phyloP scores from a whole-genome alignment of 1,140 invertebrate species.

The Archegozetes longisetosus region DNA sequence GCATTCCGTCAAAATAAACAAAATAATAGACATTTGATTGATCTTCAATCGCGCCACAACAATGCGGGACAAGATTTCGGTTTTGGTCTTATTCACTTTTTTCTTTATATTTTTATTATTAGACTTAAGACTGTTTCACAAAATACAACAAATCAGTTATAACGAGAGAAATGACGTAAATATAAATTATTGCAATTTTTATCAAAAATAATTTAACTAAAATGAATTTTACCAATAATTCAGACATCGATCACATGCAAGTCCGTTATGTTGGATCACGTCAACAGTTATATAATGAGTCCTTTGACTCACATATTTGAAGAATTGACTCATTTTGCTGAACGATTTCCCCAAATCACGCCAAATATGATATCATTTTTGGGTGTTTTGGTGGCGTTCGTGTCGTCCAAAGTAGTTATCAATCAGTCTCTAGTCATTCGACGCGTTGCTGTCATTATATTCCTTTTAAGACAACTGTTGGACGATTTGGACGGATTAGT shows the following conservation, averaged over 20 bases:
- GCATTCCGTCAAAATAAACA: background rate
- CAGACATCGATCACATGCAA: conserved; percentile 18
- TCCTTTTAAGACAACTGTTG: conserved; percentile 53
- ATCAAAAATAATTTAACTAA: too few species aligned
- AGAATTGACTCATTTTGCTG: background rate
- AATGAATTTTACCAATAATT: too few species aligned
- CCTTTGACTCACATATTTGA: conserved; percentile 20
- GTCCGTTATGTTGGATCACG: conserved; percentile 22
- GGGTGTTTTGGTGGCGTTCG: conserved; percentile 50
- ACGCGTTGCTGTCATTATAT: conserved; percentile 48
- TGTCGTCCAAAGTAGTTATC: conserved; percentile 47
- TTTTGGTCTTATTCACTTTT: background rate
- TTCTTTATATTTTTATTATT: background rate
- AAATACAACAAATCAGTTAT: background rate
- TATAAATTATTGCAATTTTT: too few species aligned
- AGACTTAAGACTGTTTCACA: background rate
- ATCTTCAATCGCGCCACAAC: too few species aligned
- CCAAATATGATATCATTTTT: conserved; percentile 57
- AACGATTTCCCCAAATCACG: conserved; percentile 38
- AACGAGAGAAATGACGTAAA: too few species aligned
- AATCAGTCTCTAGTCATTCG: conserved; percentile 40
- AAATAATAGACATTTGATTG: too few species aligned
- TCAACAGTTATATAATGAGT: conserved; percentile 21
- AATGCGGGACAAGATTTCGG: background rate
- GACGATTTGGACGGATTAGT: conserved; percentile 64